Evolutionary conservation across 2,888 invertebrate genomes (phyloP).

Genomic region (Diadromus collaris): DNA sequence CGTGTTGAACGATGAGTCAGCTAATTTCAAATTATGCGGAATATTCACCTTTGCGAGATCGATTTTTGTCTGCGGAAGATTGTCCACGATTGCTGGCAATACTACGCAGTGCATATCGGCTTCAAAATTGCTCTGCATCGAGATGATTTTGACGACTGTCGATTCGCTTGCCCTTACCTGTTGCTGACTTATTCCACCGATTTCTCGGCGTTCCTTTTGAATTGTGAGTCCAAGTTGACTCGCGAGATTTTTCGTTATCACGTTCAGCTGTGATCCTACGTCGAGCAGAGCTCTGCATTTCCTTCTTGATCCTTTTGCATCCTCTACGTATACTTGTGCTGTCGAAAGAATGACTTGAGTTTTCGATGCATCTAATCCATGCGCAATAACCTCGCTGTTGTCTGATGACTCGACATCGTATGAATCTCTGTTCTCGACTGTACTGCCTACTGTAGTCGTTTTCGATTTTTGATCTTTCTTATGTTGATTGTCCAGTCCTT

Average conservation of each 20-base stretch:
- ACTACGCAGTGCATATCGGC: too few relatives aligned
- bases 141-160: conserved; percentile 35
- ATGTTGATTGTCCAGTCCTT: too few relatives aligned
- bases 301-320: conserved; percentile 41
- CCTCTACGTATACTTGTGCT: conserved; percentile 49
- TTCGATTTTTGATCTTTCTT: too few relatives aligned
- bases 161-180: conserved; percentile 18
- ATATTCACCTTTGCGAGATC: conserved; percentile 50
- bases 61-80: conserved; percentile 55
- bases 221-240: conserved; percentile 32
- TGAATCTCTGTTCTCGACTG: too few relatives aligned
- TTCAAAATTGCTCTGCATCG: conserved; percentile 48
- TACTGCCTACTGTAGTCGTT: too few relatives aligned
- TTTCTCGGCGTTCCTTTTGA: conserved; percentile 31
- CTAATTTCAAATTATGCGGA: conserved; percentile 57
- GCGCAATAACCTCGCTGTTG: too few relatives aligned
- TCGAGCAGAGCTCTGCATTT: conserved; percentile 62
- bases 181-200: conserved; percentile 48
- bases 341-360: conserved; percentile 58
- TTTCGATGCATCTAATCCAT: too few relatives aligned
- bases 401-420: too few relatives aligned
- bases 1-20: conserved; percentile 57
- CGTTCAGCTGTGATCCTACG: conserved; percentile 60
- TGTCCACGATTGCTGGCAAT: conserved; percentile 60
- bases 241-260: conserved; percentile 51